Base-by-base conservation (phyloP, 2,888 invertebrate genomes). In the Apamea crenata region DNA sequence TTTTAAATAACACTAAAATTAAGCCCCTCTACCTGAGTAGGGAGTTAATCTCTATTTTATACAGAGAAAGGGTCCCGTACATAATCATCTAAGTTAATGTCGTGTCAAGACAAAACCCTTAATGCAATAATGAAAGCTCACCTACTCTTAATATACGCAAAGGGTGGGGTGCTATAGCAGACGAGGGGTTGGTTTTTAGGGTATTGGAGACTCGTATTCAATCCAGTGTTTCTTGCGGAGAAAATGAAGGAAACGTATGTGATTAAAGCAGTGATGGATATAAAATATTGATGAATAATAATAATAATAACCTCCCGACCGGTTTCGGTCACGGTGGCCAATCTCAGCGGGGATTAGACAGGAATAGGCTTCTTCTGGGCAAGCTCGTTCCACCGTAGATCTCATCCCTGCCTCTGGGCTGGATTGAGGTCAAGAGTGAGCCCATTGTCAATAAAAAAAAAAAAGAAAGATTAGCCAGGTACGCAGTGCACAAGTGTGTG, bases 51-150 rank as follows among this genome's bases (percentile, higher is more conserved):
- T 79, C 75, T 77, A 81, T 81, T 85, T 85, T 84, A 89, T 73
- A 80, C 80, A 21, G 77, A 61, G 73, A 80, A 79, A 88, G 89
- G 89, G 90, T 88, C 68, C 40, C 50, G 76, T 82, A 86, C 88
- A 84, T 89, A 86, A 89, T 86, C 86, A 84, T 88, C 81, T 81
- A 88, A 89, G 83, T 89, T 88, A 82, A 88, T 82, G 83, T 88
- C 80, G 81, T 86, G 88, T 86, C 84, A 89, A 89, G 88, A 89
- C 81, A 89, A 88, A 88, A 86, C 86, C 90, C 86, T 85, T 84
- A 83, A 87, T 87, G 90, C 89, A 89, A 89, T 89, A 88, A 89
- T 88, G 89, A 87, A 88, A 86, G 74, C 83, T 86, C 82, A 85
- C 86, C 86, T 86, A 87, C 83, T 84, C 82, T 82, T 89, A 88